Conservation (phyloP, 2,888 invertebrate genomes). For the Acrocera orbiculus region DNA sequence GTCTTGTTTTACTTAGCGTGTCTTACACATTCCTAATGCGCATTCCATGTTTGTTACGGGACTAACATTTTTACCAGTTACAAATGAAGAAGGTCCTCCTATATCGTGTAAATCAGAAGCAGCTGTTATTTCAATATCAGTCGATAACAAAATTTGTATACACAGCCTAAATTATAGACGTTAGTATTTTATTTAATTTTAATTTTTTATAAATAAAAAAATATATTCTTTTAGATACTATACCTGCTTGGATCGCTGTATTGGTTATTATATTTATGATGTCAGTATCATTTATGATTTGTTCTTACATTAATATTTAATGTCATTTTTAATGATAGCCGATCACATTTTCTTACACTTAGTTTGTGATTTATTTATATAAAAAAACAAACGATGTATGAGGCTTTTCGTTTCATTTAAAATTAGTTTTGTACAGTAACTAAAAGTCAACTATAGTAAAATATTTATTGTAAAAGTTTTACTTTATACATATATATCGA, state of each 20-base stretch:
- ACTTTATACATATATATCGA: no score
- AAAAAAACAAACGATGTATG: no score
- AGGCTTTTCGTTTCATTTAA: no score
- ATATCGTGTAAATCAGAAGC: slow-evolving; percentile 62
- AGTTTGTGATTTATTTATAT: no score
- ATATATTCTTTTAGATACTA: slow-evolving; percentile 47
- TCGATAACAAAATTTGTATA: slow-evolving; percentile 83
- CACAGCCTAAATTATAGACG: slow-evolving; percentile 69
- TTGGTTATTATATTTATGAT: slow-evolving; percentile 55
- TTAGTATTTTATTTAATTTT: slow-evolving; percentile 32
- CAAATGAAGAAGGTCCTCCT: slow-evolving; percentile 47
- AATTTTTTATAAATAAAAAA: neutral
- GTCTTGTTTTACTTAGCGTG: slow-evolving; percentile 36
- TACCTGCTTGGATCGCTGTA: slow-evolving; percentile 68
- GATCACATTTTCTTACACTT: no score
- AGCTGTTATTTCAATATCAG: slow-evolving; percentile 84
- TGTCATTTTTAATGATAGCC: no score
- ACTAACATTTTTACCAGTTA: slow-evolving; percentile 72
- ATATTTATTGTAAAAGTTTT: no score
- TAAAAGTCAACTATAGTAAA: no score
- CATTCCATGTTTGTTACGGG: slow-evolving; percentile 97
- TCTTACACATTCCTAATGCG: slow-evolving; percentile 64
- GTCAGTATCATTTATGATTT: slow-evolving; percentile 60
- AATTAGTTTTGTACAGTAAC: no score
- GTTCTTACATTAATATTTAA: slow-evolving; percentile 67